Evolutionary conservation across 2,113 vertebrate species (phyloP), one percentile per base, ranked within the genome.

Genomic region (Upupa epops): DNA sequence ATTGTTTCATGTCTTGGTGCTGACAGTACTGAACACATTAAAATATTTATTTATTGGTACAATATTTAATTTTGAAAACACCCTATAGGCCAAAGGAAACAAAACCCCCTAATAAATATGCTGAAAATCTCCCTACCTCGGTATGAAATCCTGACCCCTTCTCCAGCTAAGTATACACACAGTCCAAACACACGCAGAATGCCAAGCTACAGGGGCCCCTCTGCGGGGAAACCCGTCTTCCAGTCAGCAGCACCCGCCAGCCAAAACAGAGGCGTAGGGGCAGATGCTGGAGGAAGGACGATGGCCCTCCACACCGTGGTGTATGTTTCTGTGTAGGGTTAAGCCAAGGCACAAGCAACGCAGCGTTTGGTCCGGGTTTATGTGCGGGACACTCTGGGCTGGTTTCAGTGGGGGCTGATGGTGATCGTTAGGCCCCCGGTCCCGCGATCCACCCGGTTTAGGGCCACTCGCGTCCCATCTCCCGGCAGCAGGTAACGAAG

Each of bases 121-220:
- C 90, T 83, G 90, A 94, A 95, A 95, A 95, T 9, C 90, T 94
- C 93, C 93, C 46, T 94, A 95, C 93, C 94, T 96, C 90, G 65
- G 83, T 91, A 86, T 92, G 94, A 95, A 95, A 95, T 95, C 93
- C 95, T 92, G 94, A 95, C 94, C 93, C 94, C 37, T 95, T 96
- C 94, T 95, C 88, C 95, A 95, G 79, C 89, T 92, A 92, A 96
- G 94, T 91, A n/a, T n/a, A 95, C 91, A 95, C 84, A 89, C 82
- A 90, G 81, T 78, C 78, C 93, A 93, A 95, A 92, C 69, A 94
- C 91, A 93, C 46, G 68, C 88, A 71, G 90, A 94, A 92, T 95
- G 92, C 93, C 93, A 95, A 95, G 90, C 88, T 96, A 89, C 90
- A 91, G 94, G 86, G 95, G 94, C 92, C 95, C 95, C 92, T 90